A percentile compares a stretch with the other conserved stretches of the same genome.
These are phyloP conservation scores for Chaetorhynchus papuensis DNA, from an alignment of 2,113 vertebrate genomes.

Conservation along the genomic window DNA sequence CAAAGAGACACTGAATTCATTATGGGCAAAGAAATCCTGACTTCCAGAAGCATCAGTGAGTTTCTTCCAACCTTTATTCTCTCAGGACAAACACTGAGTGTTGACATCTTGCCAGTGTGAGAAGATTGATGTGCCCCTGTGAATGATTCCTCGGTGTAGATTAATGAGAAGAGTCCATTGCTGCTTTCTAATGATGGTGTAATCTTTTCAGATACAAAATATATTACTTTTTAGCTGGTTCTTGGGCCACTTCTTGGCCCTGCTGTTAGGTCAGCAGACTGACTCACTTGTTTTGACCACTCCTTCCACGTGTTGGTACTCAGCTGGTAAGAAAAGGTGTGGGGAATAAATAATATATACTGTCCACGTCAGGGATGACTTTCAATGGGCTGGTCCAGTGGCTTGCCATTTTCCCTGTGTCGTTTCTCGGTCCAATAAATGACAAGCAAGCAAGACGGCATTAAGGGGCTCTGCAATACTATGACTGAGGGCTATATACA, in stretches of 20 bases:
- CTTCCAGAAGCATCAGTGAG: slow-evolving; percentile 2
- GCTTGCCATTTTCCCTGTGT: not conserved
- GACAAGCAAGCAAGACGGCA: not conserved
- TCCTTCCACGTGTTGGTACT: not conserved
- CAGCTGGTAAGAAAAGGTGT: not conserved
- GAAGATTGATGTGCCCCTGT: not conserved
- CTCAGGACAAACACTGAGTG: slow-evolving; percentile 7
- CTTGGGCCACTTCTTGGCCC: not conserved
- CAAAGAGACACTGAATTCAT: not conserved
- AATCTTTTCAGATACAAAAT: not conserved
- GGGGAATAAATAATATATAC: not conserved
- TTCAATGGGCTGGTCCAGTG: rapidly evolving
- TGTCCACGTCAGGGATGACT: not conserved
- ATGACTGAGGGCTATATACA: rapidly evolving
- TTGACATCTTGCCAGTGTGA: not conserved
- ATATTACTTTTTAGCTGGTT: not conserved
- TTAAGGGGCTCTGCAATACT: not conserved
- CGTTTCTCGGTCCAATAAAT: not conserved
- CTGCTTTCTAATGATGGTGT: not conserved
- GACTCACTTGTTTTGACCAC: not conserved
- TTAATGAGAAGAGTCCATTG: not conserved
- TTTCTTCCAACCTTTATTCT: slow-evolving; percentile 45
- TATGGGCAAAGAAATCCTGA: slow-evolving; percentile 12
- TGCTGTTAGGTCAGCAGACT: not conserved
- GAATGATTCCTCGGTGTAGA: not conserved